These are phyloP conservation scores for Carettochelys insculpta DNA, from an alignment of 2,113 vertebrate genomes.

Conservation along the genomic window DNA sequence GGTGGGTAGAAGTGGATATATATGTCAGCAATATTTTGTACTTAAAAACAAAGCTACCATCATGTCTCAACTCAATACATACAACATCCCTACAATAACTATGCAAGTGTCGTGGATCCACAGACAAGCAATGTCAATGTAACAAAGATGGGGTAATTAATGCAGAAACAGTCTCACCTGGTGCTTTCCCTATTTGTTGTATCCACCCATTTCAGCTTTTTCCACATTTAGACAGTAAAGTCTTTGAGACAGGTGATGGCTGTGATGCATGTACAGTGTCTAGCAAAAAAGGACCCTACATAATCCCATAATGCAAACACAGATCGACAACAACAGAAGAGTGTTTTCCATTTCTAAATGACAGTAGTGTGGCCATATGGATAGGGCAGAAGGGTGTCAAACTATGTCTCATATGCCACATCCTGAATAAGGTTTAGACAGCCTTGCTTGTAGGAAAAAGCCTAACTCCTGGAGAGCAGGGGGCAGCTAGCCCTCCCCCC, in stretches of 20 bases:
- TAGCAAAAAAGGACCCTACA: neutral
- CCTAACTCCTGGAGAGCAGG: too few relatives aligned
- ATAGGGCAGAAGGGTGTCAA: neutral
- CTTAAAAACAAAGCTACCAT: neutral
- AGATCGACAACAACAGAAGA: neutral
- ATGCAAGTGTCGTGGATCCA: neutral
- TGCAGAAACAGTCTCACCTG: neutral
- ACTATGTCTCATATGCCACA: too few relatives aligned
- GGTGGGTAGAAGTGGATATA: accelerated
- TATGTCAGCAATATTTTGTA: neutral
- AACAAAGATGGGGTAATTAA: neutral
- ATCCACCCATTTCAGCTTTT: neutral
- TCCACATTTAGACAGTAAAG: neutral
- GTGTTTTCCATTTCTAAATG: neutral
- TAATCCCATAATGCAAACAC: neutral
- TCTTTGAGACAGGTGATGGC: neutral
- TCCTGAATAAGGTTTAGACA: too few relatives aligned
- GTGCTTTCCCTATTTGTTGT: neutral
- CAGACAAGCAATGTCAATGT: neutral
- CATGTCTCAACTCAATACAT: neutral
- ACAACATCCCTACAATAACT: neutral
- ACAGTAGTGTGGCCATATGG: accelerated
- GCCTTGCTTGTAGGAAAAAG: too few relatives aligned
- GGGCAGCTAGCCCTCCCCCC: too few relatives aligned
- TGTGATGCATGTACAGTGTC: neutral